Evolutionary conservation across 2,888 invertebrate genomes (phyloP).

Genomic region (Galeopsomyia nigrocyanea): DNA sequence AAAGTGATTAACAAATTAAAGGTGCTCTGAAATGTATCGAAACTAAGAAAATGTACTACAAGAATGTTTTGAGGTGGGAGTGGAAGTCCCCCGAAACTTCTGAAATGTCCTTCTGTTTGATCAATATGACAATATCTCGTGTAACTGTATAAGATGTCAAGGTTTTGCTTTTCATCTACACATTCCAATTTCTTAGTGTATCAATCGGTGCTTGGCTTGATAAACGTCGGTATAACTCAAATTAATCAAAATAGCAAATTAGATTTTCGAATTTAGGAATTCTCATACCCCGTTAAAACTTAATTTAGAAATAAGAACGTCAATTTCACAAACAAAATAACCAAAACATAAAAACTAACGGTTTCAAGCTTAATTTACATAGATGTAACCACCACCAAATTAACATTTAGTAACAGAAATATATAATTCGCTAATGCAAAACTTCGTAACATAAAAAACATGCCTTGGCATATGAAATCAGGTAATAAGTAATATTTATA

Average conservation of each 20-base stretch:
- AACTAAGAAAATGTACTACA: slow-evolving; percentile 9
- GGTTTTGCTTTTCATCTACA: slow-evolving; percentile 46
- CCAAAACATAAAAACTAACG: slow-evolving; percentile 19
- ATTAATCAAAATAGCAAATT: too few relatives aligned
- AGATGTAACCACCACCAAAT: slow-evolving; percentile 42
- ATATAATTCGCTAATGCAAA: slow-evolving; percentile 40
- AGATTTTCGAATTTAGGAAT: too few relatives aligned
- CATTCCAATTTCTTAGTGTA: background rate
- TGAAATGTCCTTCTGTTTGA: slow-evolving; percentile 61
- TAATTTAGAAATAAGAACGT: slow-evolving; percentile 4
- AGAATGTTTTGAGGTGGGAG: slow-evolving; percentile 5
- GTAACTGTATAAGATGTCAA: slow-evolving; percentile 52
- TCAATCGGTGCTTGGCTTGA: slow-evolving; percentile 22
- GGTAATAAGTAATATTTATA: background rate
- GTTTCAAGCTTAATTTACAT: slow-evolving; percentile 21
- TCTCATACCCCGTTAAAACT: background rate
- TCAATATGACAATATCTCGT: slow-evolving; percentile 61
- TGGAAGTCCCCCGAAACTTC: slow-evolving; percentile 20
- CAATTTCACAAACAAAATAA: slow-evolving; percentile 7
- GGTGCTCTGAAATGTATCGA: slow-evolving; percentile 18
- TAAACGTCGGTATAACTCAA: background rate
- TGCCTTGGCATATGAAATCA: slow-evolving; percentile 20
- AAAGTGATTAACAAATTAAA: slow-evolving; percentile 7
- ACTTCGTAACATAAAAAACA: slow-evolving; percentile 15
- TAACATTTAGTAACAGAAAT: slow-evolving; percentile 19